phyloP scores from a whole-genome alignment of 2,113 vertebrate genomes.

The Carassius auratus region DNA sequence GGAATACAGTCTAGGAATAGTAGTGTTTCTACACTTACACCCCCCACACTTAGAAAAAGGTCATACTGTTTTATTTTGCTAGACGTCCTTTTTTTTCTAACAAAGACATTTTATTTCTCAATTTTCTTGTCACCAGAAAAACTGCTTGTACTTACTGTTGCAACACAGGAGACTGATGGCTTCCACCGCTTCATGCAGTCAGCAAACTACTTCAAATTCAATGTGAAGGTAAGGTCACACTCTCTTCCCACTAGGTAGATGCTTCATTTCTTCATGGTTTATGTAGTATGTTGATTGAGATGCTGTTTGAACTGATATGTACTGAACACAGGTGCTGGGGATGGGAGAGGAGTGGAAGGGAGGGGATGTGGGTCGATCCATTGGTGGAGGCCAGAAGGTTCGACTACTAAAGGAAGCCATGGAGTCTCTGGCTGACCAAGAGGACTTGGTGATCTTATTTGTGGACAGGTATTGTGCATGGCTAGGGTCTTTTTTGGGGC shows the following conservation, averaged over 20 bases:
- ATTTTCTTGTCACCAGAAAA: constrained; percentile 79
- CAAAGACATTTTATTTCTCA: background rate
- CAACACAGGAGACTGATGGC: constrained; percentile 91
- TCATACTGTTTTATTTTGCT: background rate
- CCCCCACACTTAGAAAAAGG: background rate
- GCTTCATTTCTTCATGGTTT: background rate
- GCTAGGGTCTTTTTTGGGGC: background rate
- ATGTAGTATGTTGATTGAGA: background rate
- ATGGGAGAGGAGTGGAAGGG: constrained; percentile 91
- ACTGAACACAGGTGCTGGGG: constrained; percentile 83
- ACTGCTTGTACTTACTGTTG: constrained; percentile 90
- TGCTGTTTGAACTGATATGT: background rate
- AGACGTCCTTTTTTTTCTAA: background rate
- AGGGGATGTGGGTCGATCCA: constrained; percentile 84
- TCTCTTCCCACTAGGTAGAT: background rate
- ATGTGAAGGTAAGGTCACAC: constrained; percentile 82
- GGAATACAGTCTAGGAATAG: background rate
- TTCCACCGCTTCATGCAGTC: constrained; percentile 92
- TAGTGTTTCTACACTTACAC: background rate
- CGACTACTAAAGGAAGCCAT: constrained; percentile 89
- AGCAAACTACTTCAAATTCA: constrained; percentile 92
- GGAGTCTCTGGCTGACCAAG: constrained; percentile 77
- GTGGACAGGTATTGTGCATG: constrained; percentile 85
- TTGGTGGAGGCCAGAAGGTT: constrained; percentile 96
- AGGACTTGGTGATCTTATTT: constrained; percentile 87